phyloP scores from a whole-genome alignment of 2,888 invertebrate species.

The Drosophila paracracens region DNA sequence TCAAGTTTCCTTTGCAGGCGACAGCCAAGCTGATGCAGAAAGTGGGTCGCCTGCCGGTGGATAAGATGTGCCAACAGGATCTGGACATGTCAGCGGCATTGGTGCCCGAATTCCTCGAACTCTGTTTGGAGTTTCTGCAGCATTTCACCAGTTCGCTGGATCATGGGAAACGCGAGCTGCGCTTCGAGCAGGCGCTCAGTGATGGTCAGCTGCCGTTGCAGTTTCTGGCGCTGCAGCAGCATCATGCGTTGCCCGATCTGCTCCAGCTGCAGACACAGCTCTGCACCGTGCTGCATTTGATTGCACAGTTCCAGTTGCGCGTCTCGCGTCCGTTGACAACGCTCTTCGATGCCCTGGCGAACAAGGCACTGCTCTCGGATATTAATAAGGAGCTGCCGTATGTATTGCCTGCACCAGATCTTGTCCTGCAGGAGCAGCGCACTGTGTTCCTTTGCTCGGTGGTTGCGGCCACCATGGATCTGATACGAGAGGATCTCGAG shows the following conservation, averaged over 20 bases:
- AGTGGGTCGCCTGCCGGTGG: slow-evolving; percentile 93
- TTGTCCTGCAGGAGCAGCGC: slow-evolving; percentile 88
- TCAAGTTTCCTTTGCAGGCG: slow-evolving; percentile 92
- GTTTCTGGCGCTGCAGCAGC: slow-evolving; percentile 91
- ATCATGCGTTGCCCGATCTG: slow-evolving; percentile 90
- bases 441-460: slow-evolving; percentile 90
- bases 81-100: slow-evolving; percentile 89
- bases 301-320: slow-evolving; percentile 91
- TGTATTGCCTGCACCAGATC: slow-evolving; percentile 88
- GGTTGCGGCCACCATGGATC: slow-evolving; percentile 90
- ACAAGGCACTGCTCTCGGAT: slow-evolving; percentile 86
- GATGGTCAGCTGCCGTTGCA: slow-evolving; percentile 87
- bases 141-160: slow-evolving; percentile 79
- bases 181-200: slow-evolving; percentile 83
- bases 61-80: slow-evolving; percentile 92
- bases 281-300: slow-evolving; percentile 90
- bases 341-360: slow-evolving; percentile 91
- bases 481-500: slow-evolving; percentile 88
- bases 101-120: slow-evolving; percentile 88
- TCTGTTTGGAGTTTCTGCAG: slow-evolving; percentile 83
- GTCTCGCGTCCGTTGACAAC: slow-evolving; percentile 89
- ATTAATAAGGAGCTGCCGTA: slow-evolving; percentile 86
- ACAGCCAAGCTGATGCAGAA: slow-evolving; percentile 91
- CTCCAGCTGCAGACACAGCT: slow-evolving; percentile 93
- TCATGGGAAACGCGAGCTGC: slow-evolving; percentile 81